Evolutionary conservation across 1,140 invertebrate species (phyloP), one percentile per base, ranked within the genome.

Genomic region (Drosophila watanabei): DNA sequence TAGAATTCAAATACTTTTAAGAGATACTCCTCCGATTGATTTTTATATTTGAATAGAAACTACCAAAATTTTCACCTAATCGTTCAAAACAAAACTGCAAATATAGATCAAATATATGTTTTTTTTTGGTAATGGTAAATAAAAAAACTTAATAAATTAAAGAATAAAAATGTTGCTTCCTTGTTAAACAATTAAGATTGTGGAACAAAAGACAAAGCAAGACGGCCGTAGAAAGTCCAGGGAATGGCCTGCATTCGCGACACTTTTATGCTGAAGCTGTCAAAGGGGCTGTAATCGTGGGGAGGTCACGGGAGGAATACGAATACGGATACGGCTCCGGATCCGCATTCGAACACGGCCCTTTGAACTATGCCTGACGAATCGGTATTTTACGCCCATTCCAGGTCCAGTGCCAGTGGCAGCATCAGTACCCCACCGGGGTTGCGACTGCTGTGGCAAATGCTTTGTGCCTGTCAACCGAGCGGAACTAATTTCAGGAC

Each of bases 311-410:
- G 63, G 2, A n/a, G 33, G 35, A 39, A 39, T 39, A 39, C 54
- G 20, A 56, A 61, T 64, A 43, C 57, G 49, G 24, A 49, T 48
- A 18, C 35, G 63, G 18, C 24, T 39, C 39, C 43, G 37, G n/a
- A 41, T 41, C 39, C 48, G 32, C 39, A 41, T 66, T 52, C 68
- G 71, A 62, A 30, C 66, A 46, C 33, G 61, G 69, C 71, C 62
- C 65, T 70, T 65, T 65, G 83, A 93, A 93, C 89, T 92, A 92
- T 88, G 76, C 91, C 82, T 88, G 81, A 82, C 91, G 89, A 93
- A 93, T 91, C 71, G 76, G 69, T 62, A 92, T 92, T 92, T 92
- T 92, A 87, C 83, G 91, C 91, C 76, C 79, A 81, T 92, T 87
- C 35, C 58, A 54, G 65, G 14, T 8, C 33, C 10, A 18, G 18